phyloP scores from a whole-genome alignment of 2,888 invertebrate species.

The Melieria crassipennis region DNA sequence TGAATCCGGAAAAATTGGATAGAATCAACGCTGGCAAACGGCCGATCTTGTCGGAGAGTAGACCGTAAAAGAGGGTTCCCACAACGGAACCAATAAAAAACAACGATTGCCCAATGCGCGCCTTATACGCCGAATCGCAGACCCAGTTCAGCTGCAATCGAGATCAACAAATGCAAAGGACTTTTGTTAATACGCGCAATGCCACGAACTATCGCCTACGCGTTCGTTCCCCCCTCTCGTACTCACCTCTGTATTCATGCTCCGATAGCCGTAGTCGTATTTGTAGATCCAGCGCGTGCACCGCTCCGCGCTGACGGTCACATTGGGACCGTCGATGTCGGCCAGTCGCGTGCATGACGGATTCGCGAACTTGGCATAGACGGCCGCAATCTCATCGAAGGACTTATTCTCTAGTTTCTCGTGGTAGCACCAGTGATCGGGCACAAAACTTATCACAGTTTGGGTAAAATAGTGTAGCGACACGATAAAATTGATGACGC shows the following conservation, averaged over 20 bases:
- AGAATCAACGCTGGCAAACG: slow-evolving; percentile 70
- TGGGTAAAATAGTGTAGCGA: slow-evolving; percentile 72
- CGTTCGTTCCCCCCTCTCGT: not conserved
- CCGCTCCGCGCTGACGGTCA: slow-evolving; percentile 56
- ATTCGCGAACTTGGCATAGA: slow-evolving; percentile 58
- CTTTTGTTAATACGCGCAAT: slow-evolving; percentile 2
- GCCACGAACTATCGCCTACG: not conserved
- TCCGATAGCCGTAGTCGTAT: slow-evolving; percentile 69
- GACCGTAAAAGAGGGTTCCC: slow-evolving; percentile 70
- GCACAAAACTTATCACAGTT: slow-evolving; percentile 70
- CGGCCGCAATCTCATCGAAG: slow-evolving; percentile 61
- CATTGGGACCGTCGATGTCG: slow-evolving; percentile 56
- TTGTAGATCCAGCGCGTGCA: slow-evolving; percentile 71
- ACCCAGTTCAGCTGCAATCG: slow-evolving; percentile 69
- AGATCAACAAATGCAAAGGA: slow-evolving; percentile 4
- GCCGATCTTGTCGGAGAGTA: slow-evolving; percentile 70
- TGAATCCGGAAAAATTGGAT: slow-evolving; percentile 69
- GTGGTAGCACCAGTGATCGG: slow-evolving; percentile 67
- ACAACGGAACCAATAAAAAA: slow-evolving; percentile 72
- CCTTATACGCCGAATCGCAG: slow-evolving; percentile 71
- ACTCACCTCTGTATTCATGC: slow-evolving; percentile 73
- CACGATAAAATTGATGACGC: slow-evolving; percentile 69
- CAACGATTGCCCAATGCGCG: slow-evolving; percentile 70
- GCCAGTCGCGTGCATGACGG: slow-evolving; percentile 62
- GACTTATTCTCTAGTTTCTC: slow-evolving; percentile 62